Percentiles rank a stretch among this genome's conserved stretches.
Evolutionary conservation across 2,888 invertebrate species (phyloP).

Genomic region (Drosophila leonis): DNA sequence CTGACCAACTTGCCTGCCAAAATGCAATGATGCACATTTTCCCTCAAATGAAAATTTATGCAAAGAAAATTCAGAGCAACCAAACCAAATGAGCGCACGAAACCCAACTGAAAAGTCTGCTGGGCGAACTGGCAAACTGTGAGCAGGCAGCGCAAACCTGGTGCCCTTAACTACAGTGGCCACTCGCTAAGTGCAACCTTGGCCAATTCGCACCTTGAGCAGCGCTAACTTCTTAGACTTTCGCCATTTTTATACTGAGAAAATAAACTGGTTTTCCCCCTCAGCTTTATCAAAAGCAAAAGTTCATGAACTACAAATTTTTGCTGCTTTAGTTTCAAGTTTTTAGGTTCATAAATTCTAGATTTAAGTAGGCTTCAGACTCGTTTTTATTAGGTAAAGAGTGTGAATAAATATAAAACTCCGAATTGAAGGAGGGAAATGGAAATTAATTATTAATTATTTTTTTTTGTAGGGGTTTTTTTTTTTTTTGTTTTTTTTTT

Average conservation of each 20-base stretch:
- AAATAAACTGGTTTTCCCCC: background rate
- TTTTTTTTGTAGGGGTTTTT: too few species aligned
- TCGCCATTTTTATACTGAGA: slow-evolving; percentile 9
- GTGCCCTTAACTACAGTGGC: slow-evolving; percentile 12
- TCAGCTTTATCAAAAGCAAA: background rate
- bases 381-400: background rate
- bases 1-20: slow-evolving; percentile 31
- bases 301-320: background rate
- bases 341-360: background rate
- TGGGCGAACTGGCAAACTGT: background rate
- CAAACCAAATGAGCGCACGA: background rate
- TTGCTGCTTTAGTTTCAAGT: background rate
- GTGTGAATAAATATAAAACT: too few species aligned
- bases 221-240: background rate
- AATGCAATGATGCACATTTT: slow-evolving; percentile 59
- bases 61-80: background rate
- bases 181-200: background rate
- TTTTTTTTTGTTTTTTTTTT: too few species aligned
- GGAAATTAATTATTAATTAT: too few species aligned
- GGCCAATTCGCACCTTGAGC: background rate
- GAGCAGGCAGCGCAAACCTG: background rate
- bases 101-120: slow-evolving; percentile 9
- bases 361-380: background rate
- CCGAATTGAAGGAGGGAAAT: too few species aligned
- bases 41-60: background rate